Base-by-base conservation (phyloP, 1,140 invertebrate species). In the Brachionus koreanus region DNA sequence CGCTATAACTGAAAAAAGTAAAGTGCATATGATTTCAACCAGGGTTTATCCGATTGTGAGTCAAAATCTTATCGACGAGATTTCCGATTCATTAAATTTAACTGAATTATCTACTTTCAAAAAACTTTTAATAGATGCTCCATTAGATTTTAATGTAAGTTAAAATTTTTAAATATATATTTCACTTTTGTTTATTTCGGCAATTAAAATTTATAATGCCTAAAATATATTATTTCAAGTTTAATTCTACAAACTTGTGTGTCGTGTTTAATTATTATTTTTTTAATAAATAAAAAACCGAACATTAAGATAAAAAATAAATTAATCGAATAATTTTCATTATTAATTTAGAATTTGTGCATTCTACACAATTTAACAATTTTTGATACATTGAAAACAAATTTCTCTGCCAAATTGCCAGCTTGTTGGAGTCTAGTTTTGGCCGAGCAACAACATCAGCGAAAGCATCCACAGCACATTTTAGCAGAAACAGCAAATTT, bases 401-500 rank as follows among this genome's bases (percentile, higher is more conserved):
- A 87, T 12, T 95, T 94, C 86, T 92, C 92, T 69, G 94, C 94
- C 5, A 94, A 94, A n/a, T 93, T 95, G 0, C 94, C 94, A 2
- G 92, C 93, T 33, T 96, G 94, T 87, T 96, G 94, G 95, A 93
- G 91, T 83, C 94, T 96, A 89, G 91, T 96, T 85, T 93, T 94
- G 85, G 94, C 95, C 83, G 93, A 93, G 19, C 94, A 95, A 86
- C 92, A 94, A 82, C 94, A 95, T 42, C 76, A 79, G 83, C 90
- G 94, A 12, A 91, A 93, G 16, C 92, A 94, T 88, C 93, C 93
- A 0, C 93, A 94, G 84, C 92, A 93, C 86, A 87, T 93, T 75
- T 91, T 92, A 83, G 76, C 76, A 12, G 76, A 79, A 19, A 42
- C 76, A 42, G 19, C 19, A 19, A 79, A 79, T 25, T 43, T 35